Evolutionary conservation across 2,113 vertebrate species (phyloP), one percentile per base, ranked within the genome.

Genomic region (Aptenodytes patagonicus): DNA sequence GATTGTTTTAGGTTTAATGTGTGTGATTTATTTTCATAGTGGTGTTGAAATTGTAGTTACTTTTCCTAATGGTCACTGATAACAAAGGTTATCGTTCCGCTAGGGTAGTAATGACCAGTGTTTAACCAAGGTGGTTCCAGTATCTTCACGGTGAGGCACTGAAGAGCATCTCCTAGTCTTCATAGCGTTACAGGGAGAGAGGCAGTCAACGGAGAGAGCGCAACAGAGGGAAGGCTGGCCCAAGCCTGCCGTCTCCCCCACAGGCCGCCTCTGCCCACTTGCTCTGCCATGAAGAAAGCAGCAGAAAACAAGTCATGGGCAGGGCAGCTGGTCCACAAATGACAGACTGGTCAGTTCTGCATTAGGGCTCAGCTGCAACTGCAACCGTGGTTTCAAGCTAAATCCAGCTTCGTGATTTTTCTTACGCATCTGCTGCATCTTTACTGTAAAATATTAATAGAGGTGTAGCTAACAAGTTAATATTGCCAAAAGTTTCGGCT

Each of bases 101-200:
- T 8, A 13, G 18, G 24, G n/a, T 24, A 8, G 11, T 42, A 24
- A 26, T 2, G 25, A 9, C 13, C 18, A 38, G 55, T 0, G 0
- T 54, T 62, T 51, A 28, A 51, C 40, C 49, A 31, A 17, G n/a
- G 31, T 11, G 22, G 21, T 15, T 54, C 22, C 31, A 7, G 14
- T 42, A 6, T 7, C 31, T 83, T 36, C 61, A 6, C 26, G 2
- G 0, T 1, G 55, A 40, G 26, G 28, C 42, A 9, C 31, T 5
- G 42, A 28, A 42, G 20, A 75, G 9, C 6, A 0, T 4, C 34
- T 52, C 34, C 19, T 19, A 1, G 7, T 29, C 29, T 5, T 20
- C 16, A 3, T 0, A 10, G 57, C 8, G 0, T 17, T 2, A 2
- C 0, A 12, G 58, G 24, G 32, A 20, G 19, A 4, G 52, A 32